Conservation (phyloP, 1,140 invertebrate species). For the Drosophila burlai region DNA sequence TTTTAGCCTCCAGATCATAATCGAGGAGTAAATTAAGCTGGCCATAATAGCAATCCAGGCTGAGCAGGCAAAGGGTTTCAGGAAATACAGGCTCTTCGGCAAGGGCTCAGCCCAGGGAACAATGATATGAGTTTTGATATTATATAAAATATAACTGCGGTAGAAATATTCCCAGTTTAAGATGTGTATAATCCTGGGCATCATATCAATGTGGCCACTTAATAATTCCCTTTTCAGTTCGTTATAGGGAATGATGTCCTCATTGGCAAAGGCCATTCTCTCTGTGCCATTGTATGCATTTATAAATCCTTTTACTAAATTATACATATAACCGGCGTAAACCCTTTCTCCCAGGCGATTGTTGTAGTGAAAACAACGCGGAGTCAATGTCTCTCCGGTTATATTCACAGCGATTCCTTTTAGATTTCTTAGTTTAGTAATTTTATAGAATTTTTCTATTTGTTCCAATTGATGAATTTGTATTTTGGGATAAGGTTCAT, state of each 20-base stretch:
- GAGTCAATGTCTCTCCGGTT: conserved; percentile 28
- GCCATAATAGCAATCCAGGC: conserved; percentile 21
- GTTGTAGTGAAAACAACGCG: conserved; percentile 29
- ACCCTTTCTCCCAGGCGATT: conserved; percentile 6
- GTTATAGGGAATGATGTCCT: conserved; percentile 12
- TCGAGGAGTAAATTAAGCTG: conserved; percentile 9
- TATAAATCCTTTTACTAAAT: conserved; percentile 27
- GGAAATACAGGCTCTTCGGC: conserved; percentile 34
- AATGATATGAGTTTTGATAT: conserved; percentile 31
- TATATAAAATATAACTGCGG: conserved; percentile 26
- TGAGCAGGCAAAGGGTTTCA: conserved; percentile 16
- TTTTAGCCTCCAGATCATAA: conserved; percentile 21
- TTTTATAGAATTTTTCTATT: background rate
- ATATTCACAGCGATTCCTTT: conserved; percentile 8
- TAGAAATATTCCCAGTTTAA: conserved; percentile 27
- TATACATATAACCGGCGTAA: conserved; percentile 38
- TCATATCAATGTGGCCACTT: conserved; percentile 15
- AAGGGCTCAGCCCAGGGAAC: conserved; percentile 42
- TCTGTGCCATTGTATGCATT: conserved; percentile 26
- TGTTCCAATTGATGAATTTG: background rate
- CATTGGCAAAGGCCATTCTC: conserved; percentile 1
- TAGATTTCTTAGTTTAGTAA: conserved; percentile 22
- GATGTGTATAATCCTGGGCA: conserved; percentile 12
- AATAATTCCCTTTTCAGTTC: background rate
- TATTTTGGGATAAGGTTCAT: conserved; percentile 22